phyloP scores from a whole-genome alignment of 2,113 vertebrate species.

The Seriola dumerili region DNA sequence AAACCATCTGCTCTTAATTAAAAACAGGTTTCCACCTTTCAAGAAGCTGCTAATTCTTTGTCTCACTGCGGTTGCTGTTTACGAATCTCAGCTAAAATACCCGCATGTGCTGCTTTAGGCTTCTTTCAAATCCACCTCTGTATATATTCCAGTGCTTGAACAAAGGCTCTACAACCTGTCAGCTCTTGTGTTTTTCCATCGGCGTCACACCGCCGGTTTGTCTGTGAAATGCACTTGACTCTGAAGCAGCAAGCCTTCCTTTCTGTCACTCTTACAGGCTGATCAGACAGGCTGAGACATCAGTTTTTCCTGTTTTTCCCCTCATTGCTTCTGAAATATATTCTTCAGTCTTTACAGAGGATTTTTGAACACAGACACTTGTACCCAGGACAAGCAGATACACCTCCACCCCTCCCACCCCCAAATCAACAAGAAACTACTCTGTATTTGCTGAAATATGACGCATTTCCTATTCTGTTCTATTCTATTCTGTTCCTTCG shows the following conservation, averaged over 20 bases:
- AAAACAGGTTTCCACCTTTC: conserved; percentile 61
- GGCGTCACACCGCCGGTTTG: conserved; percentile 39
- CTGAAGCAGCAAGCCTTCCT: conserved; percentile 44
- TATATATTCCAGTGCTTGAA: conserved; percentile 39
- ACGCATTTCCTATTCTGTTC: neutral
- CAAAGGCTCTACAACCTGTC: conserved; percentile 53
- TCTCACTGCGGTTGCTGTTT: conserved; percentile 43
- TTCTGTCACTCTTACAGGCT: conserved; percentile 38
- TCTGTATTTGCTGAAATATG: conserved; percentile 3
- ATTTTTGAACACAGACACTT: conserved; percentile 6
- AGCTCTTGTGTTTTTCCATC: conserved; percentile 51
- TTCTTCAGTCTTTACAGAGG: conserved; percentile 33
- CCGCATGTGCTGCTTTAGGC: conserved; percentile 28
- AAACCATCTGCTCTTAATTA: conserved; percentile 73
- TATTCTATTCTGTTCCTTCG: neutral
- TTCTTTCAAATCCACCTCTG: conserved; percentile 33
- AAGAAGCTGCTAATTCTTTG: conserved; percentile 52
- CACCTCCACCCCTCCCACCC: neutral
- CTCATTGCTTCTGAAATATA: conserved; percentile 43
- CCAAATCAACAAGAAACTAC: conserved; percentile 6
- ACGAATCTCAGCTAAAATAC: conserved; percentile 37
- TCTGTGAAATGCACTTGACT: conserved; percentile 51
- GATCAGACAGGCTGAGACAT: conserved; percentile 53
- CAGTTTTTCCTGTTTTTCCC: conserved; percentile 9
- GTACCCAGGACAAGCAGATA: conserved; percentile 11